A percentile compares a stretch with the other conserved stretches of the same genome.
phyloP scores from a whole-genome alignment of 2,797 vertebrate genomes.

The Tadarida brasiliensis region DNA sequence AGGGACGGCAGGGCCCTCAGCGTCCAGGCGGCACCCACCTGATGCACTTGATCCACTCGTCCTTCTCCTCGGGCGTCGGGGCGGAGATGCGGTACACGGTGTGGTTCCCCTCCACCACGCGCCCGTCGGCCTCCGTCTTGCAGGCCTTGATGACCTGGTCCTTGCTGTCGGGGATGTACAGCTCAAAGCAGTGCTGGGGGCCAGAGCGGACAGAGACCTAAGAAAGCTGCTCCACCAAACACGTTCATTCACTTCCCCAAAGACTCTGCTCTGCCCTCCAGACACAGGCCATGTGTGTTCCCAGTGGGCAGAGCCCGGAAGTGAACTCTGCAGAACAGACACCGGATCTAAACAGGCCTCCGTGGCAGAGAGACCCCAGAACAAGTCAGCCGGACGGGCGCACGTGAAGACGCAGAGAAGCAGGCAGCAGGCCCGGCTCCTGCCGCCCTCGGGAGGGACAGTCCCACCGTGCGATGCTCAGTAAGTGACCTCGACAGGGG shows the following conservation, averaged over 20 bases:
- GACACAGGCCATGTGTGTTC: rapidly evolving
- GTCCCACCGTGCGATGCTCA: rapidly evolving
- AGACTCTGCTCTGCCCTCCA: neutral
- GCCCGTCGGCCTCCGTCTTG: slow-evolving; percentile 97
- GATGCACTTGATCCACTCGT: slow-evolving; percentile 98
- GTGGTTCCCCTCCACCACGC: slow-evolving; percentile 99
- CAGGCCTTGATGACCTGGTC: slow-evolving; percentile 99
- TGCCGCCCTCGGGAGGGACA: neutral
- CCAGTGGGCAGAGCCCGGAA: neutral
- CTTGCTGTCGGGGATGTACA: slow-evolving; percentile 98
- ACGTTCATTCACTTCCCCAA: neutral
- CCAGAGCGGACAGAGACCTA: rapidly evolving
- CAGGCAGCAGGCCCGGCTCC: neutral
- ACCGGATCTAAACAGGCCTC: rapidly evolving
- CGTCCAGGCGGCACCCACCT: too few species aligned
- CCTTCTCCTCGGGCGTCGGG: slow-evolving; percentile 95
- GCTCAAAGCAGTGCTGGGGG: slow-evolving; percentile 97
- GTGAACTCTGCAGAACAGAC: rapidly evolving
- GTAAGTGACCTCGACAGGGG: neutral
- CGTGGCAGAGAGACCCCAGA: rapidly evolving
- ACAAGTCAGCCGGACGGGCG: too few species aligned
- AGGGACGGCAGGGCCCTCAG: neutral
- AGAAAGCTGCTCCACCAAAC: neutral
- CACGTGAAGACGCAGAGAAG: too few species aligned
- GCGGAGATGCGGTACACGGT: slow-evolving; percentile 98